A percentile compares a stretch with the other conserved stretches of the same genome.
These are phyloP conservation scores for Vimba vimba DNA, from an alignment of 2,113 vertebrate species.

Conservation along the genomic window DNA sequence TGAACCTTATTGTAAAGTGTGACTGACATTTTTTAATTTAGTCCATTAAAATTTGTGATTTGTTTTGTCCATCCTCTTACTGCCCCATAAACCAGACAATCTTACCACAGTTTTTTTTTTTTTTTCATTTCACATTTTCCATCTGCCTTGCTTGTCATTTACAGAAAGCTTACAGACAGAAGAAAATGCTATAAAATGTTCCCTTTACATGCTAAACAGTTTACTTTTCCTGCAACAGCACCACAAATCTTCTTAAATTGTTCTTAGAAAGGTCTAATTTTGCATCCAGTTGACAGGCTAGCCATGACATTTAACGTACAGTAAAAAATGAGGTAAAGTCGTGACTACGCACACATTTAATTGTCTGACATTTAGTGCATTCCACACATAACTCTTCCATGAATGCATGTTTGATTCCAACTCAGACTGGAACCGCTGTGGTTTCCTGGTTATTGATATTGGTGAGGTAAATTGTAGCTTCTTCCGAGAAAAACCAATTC, in stretches of 20 bases:
- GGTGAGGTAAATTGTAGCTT: slow-evolving; percentile 37
- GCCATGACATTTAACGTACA: background rate
- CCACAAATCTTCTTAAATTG: background rate
- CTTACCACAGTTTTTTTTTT: too few relatives aligned
- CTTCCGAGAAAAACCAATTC: slow-evolving; percentile 21
- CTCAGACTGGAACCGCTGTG: slow-evolving; percentile 28
- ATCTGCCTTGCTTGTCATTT: background rate
- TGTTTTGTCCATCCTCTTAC: too few relatives aligned
- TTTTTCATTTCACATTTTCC: background rate
- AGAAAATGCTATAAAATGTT: background rate
- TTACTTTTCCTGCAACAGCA: background rate
- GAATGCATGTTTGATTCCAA: slow-evolving; percentile 30
- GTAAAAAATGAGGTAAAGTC: slow-evolving; percentile 12
- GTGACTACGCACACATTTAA: slow-evolving; percentile 5
- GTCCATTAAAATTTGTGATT: background rate
- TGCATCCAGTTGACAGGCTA: background rate
- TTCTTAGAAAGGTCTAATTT: background rate
- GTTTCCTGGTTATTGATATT: slow-evolving; percentile 47
- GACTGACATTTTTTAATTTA: background rate
- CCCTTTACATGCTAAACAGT: background rate
- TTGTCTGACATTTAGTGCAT: background rate
- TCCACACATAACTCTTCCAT: slow-evolving; percentile 29
- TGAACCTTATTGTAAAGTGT: too few relatives aligned
- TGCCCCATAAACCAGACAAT: too few relatives aligned
- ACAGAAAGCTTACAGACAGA: background rate